These are phyloP conservation scores for Trissolcus basalis DNA, from an alignment of 1,140 invertebrate species.

Conservation along the genomic window DNA sequence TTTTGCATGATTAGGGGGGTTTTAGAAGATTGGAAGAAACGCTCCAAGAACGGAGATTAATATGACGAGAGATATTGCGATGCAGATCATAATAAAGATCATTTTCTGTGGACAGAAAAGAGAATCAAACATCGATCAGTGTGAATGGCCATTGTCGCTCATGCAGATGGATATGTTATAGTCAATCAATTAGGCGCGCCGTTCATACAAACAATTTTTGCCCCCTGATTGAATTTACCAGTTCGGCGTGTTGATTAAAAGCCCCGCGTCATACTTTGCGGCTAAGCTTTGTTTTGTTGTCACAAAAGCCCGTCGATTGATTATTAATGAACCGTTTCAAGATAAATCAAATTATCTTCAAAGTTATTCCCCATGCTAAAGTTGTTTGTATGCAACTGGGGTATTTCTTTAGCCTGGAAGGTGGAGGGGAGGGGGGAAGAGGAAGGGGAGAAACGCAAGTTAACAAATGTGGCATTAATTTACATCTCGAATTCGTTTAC, in stretches of 20 bases:
- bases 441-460: slow-evolving; percentile 3
- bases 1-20: slow-evolving; percentile 38
- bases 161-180: slow-evolving; percentile 18
- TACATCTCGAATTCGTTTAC: slow-evolving; percentile 16
- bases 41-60: slow-evolving; percentile 72
- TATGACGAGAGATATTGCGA: slow-evolving; percentile 77
- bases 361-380: slow-evolving; percentile 9
- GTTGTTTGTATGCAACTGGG: slow-evolving; percentile 18
- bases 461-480: slow-evolving; percentile 32
- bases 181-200: background rate
- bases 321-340: background rate
- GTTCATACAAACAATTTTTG: too few relatives aligned
- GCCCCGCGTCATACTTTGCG: too few relatives aligned
- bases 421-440: too few relatives aligned
- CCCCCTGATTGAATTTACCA: too few relatives aligned
- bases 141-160: background rate
- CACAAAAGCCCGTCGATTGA: background rate
- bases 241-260: too few relatives aligned
- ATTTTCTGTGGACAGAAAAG: slow-evolving; percentile 89
- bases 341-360: background rate
- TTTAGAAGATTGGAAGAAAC: slow-evolving; percentile 70
- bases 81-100: slow-evolving; percentile 89
- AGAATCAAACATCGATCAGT: slow-evolving; percentile 58
- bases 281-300: slow-evolving; percentile 6
- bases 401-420: slow-evolving; percentile 17